phyloP scores from a whole-genome alignment of 2,797 vertebrate species.

The Melanotaenia nigrans region DNA sequence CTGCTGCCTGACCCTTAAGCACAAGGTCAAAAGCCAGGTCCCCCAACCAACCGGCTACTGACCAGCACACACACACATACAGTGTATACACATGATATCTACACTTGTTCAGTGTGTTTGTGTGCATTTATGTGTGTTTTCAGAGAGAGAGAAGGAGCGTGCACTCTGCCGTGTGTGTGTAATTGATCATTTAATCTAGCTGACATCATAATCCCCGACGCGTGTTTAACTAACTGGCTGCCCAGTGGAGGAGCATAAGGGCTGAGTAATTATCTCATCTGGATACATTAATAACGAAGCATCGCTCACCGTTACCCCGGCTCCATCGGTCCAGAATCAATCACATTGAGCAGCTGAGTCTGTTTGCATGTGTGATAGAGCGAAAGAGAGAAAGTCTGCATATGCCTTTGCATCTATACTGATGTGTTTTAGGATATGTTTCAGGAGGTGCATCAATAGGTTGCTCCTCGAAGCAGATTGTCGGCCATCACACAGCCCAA shows the following conservation, averaged over 20 bases:
- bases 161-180: conserved; percentile 58
- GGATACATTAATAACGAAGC: conserved; percentile 75
- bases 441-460: conserved; percentile 11
- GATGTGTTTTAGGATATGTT: conserved; percentile 13
- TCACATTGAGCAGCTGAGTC: conserved; percentile 27
- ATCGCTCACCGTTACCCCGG: conserved; percentile 63
- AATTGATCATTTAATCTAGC: conserved; percentile 81
- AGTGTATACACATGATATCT: conserved; percentile 32
- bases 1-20: conserved; percentile 95
- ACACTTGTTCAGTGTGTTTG: conserved; percentile 32
- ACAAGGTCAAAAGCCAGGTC: conserved; percentile 92
- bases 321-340: conserved; percentile 65
- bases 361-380: conserved; percentile 28
- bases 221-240: conserved; percentile 82
- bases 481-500: conserved; percentile 74
- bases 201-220: conserved; percentile 81
- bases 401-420: not conserved
- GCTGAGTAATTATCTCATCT: conserved; percentile 81
- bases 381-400: not conserved
- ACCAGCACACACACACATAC: conserved; percentile 61
- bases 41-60: conserved; percentile 70
- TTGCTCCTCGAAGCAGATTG: conserved; percentile 47
- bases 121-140: conserved; percentile 45
- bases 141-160: conserved; percentile 19
- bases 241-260: conserved; percentile 65